Evolutionary conservation across 2,888 invertebrate species (phyloP), one percentile per base, ranked within the genome.

Genomic region (Thymelicus sylvestris): DNA sequence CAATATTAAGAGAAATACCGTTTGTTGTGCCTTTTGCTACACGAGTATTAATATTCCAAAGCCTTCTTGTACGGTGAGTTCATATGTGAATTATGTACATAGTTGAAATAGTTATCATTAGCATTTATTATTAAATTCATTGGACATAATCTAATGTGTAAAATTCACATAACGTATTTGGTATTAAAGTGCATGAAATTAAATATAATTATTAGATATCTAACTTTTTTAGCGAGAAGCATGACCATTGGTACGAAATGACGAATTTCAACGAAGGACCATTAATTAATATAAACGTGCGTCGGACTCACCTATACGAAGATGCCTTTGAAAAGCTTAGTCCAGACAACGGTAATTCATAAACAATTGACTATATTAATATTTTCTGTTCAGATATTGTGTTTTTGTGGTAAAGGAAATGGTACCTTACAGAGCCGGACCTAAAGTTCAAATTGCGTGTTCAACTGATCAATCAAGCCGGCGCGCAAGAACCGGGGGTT

Each of bases 241-340:
- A 95, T 64, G 95, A 96, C 13, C 95, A 96, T 77, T 97, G 97
- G 88, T 96, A 96, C n/a, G 96, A 97, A 79, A 87, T 96, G 76
- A 94, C 96, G 13, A 96, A 96, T 74, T 97, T 97, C 82, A 94
- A 96, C 78, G 96, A 96, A 78, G 97, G 97, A 0, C 97, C 97
- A 0, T 95, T 95, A 57, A 96, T 97, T 76, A 95, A 95, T 78
- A 95, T 98, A 48, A 96, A 96, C 44, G 97, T 98, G 7, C 93
- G 98, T 72, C 94, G 99, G 70, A 97, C 97, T 76, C 98, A 98
- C 91, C 94, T 99, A n/a, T 99, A 99, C 86, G 99, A 99, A 91
- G 99, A 99, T 90, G 98, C 99, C 0, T 99, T 98, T 85, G 98
- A 98, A 67, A 98, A 98, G 87, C 94, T 99, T 6, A 97, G 98